Percentiles rank a stretch among this genome's conserved stretches.
Conservation (phyloP, 2,888 invertebrate species). For the Priocnemis perturbator region DNA sequence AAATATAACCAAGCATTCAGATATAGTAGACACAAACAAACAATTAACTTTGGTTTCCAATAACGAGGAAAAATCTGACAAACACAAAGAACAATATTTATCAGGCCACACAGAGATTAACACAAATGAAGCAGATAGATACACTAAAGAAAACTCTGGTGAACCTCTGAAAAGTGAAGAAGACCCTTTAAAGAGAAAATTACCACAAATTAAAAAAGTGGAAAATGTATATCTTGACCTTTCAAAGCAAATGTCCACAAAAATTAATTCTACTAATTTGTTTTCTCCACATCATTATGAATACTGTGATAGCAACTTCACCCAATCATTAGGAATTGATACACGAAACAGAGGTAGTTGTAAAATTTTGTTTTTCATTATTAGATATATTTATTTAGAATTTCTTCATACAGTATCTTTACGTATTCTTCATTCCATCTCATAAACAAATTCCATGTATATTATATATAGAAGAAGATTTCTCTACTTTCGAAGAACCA, state of each 20-base stretch:
- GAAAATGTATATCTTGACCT: no score
- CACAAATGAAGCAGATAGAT: no score
- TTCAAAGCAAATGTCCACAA: neutral
- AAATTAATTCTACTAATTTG: conserved; percentile 18
- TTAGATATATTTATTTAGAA: neutral
- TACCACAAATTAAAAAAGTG: no score
- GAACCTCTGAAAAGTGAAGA: no score
- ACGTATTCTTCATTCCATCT: neutral
- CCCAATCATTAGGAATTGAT: neutral
- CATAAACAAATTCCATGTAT: neutral
- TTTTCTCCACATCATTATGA: conserved; percentile 27
- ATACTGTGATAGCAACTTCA: conserved; percentile 22
- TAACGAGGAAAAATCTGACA: no score
- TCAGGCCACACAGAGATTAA: no score
- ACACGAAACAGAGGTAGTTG: neutral
- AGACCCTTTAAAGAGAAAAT: no score
- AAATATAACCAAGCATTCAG: no score
- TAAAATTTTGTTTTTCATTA: neutral
- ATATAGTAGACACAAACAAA: no score
- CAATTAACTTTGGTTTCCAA: no score
- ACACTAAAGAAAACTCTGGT: no score
- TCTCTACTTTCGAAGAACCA: neutral
- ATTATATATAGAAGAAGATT: neutral
- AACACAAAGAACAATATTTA: no score
- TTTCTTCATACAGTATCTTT: neutral